A percentile compares a stretch with the other conserved stretches of the same genome.
phyloP scores from a whole-genome alignment of 2,797 vertebrate genomes.

The Hydrophis major region DNA sequence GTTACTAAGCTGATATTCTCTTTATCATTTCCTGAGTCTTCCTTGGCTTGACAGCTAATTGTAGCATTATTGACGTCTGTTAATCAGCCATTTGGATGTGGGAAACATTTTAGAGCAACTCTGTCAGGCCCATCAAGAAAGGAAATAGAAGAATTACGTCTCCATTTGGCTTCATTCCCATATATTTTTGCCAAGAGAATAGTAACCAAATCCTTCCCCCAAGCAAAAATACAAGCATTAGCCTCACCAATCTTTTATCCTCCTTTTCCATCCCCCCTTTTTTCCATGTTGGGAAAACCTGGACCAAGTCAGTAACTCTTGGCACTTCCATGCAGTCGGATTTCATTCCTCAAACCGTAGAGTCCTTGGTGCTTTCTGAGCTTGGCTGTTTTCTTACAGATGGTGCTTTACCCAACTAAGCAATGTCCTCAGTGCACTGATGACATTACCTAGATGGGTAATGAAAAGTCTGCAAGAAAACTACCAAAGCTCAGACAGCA shows the following conservation, averaged over 20 bases:
- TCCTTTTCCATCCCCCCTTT: neutral
- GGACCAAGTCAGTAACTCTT: neutral
- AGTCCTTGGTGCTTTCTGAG: neutral
- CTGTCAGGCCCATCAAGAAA: neutral
- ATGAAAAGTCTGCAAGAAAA: neutral
- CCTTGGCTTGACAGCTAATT: neutral
- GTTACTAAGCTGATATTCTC: neutral
- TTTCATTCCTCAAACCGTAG: neutral
- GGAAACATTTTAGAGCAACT: neutral
- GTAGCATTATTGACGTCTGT: neutral
- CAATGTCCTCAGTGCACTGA: neutral
- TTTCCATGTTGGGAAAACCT: neutral
- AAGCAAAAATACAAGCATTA: neutral
- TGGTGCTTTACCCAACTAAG: neutral
- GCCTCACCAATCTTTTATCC: neutral
- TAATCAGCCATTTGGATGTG: neutral
- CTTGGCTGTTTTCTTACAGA: neutral
- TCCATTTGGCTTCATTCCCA: neutral
- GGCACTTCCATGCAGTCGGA: neutral
- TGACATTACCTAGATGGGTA: neutral
- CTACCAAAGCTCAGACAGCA: neutral
- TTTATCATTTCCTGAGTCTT: neutral
- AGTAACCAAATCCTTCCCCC: neutral
- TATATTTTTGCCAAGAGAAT: neutral
- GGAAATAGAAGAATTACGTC: neutral